phyloP scores from a whole-genome alignment of 2,113 vertebrate species.

The Protobothrops flavoviridis region DNA sequence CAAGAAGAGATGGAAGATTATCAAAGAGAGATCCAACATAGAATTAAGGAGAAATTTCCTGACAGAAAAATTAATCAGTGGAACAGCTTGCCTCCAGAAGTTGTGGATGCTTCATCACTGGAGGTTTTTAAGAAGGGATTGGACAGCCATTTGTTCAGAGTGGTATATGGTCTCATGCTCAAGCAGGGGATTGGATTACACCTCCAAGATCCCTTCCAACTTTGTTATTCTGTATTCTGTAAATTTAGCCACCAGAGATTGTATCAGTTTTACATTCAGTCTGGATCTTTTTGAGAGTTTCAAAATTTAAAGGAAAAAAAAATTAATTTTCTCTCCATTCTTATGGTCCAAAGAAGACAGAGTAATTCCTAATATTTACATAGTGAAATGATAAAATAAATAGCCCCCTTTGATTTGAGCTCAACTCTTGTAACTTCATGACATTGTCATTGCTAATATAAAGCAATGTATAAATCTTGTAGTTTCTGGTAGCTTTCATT shows the following conservation, averaged over 20 bases:
- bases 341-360: neutral
- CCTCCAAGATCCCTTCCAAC: neutral
- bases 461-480: no score
- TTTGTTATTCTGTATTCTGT: neutral
- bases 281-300: neutral
- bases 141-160: neutral
- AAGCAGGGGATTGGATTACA: neutral
- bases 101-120: neutral
- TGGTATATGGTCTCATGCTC: neutral
- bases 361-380: neutral
- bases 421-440: no score
- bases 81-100: neutral
- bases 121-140: neutral
- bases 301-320: neutral
- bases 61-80: neutral
- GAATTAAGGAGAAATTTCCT: neutral
- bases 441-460: no score
- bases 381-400: no score
- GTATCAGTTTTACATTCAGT: neutral
- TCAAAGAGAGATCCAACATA: neutral
- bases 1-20: neutral
- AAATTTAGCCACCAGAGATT: neutral
- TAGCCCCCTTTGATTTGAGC: no score
- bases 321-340: neutral
- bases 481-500: no score